Evolutionary conservation across 2,888 invertebrate species (phyloP).

Genomic region (Nyleta sp.): DNA sequence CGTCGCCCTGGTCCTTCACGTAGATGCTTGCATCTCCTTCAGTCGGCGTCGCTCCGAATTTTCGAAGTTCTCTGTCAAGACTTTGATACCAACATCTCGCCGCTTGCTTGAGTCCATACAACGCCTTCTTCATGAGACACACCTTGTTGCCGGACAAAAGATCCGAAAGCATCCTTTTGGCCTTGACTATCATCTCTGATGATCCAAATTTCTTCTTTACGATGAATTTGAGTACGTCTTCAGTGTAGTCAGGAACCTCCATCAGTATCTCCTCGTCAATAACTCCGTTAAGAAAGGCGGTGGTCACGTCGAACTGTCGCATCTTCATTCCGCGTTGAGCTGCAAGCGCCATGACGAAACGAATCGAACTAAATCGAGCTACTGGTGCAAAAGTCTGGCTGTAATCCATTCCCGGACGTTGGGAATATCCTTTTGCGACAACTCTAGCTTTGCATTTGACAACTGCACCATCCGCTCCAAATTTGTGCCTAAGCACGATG

Average conservation of each 20-base stretch:
- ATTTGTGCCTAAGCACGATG: constrained; percentile 2
- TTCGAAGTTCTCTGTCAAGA: neutral
- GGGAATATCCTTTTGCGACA: constrained; percentile 7
- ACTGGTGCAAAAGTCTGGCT: constrained; percentile 1
- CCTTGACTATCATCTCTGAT: neutral
- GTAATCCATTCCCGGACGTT: constrained; percentile 6
- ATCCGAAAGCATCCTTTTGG: constrained; percentile 1
- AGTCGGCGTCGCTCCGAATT: constrained; percentile 1
- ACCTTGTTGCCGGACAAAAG: neutral
- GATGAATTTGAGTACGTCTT: neutral
- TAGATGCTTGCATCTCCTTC: constrained; percentile 7
- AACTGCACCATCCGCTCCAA: neutral
- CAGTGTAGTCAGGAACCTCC: neutral
- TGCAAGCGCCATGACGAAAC: neutral
- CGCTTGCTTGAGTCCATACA: constrained; percentile 18
- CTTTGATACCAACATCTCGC: constrained; percentile 6
- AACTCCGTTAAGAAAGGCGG: neutral
- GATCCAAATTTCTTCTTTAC: constrained; percentile 12
- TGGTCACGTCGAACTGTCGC: no score
- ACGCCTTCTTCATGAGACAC: neutral
- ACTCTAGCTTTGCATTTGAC: neutral
- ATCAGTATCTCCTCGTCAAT: neutral
- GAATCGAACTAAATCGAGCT: neutral
- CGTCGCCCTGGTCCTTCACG: neutral
- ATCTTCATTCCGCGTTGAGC: neutral